phyloP scores from a whole-genome alignment of 2,113 vertebrate species.

The Pungitius pungitius region DNA sequence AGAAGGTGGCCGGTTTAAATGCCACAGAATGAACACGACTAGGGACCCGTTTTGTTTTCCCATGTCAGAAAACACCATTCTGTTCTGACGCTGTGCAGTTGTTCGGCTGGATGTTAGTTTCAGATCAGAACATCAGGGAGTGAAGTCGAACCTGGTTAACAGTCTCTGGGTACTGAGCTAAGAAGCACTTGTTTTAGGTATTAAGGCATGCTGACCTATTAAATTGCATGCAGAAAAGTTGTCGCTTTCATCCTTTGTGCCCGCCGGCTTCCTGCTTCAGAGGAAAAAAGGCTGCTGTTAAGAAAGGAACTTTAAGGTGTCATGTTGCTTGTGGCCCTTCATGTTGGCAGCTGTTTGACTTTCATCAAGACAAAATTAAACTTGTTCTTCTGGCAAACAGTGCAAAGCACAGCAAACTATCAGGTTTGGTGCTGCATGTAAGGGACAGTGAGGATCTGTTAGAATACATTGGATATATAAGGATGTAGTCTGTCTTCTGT shows the following conservation, averaged over 20 bases:
- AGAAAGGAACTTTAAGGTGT: constrained; percentile 30
- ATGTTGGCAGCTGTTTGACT: not conserved
- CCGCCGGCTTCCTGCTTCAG: constrained; percentile 1
- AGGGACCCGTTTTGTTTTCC: not conserved
- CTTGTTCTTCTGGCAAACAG: constrained; percentile 29
- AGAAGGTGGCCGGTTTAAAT: not conserved
- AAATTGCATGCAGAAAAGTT: not conserved
- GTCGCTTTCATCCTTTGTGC: not conserved
- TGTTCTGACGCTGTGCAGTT: constrained; percentile 23
- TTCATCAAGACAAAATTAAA: constrained; percentile 19
- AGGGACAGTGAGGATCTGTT: not conserved
- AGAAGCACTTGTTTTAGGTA: constrained; percentile 7
- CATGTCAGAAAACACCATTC: not conserved
- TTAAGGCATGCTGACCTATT: not conserved
- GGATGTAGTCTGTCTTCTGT: not conserved
- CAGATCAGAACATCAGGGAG: constrained; percentile 6
- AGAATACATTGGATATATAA: not conserved
- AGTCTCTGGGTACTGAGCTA: not conserved
- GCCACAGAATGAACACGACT: not conserved
- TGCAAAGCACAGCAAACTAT: constrained; percentile 9
- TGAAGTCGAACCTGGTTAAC: not conserved
- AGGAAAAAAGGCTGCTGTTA: not conserved
- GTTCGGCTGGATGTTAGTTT: constrained; percentile 4
- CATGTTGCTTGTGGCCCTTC: constrained; percentile 15
- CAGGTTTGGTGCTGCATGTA: not conserved